A percentile compares a stretch with the other conserved stretches of the same genome.
Evolutionary conservation across 2,113 vertebrate species (phyloP).

Genomic region (Chlorodrepanis virens): DNA sequence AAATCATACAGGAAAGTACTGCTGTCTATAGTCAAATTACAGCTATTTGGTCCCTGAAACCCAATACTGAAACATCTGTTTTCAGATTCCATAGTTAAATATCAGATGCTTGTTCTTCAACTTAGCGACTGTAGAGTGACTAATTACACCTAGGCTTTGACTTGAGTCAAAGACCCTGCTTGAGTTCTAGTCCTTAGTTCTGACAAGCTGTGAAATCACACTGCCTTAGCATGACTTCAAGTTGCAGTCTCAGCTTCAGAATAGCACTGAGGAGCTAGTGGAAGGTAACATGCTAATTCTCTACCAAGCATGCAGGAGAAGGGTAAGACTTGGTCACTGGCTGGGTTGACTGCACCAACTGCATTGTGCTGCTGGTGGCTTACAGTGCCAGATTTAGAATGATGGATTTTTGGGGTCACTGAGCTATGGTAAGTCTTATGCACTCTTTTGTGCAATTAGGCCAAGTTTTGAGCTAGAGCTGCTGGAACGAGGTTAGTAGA

Average conservation of each 20-base stretch:
- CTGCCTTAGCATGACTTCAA: not conserved
- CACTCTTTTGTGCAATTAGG: not conserved
- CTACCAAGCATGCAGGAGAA: not conserved
- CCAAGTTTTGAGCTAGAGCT: not conserved
- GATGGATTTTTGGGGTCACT: rapidly evolving
- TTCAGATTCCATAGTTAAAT: not conserved
- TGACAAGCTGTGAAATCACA: not conserved
- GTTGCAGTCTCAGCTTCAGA: not conserved
- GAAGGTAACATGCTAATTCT: not conserved
- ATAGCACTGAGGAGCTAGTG: not conserved
- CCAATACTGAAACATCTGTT: not conserved
- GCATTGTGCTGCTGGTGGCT: not conserved
- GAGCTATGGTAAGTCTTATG: not conserved
- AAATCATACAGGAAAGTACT: not conserved
- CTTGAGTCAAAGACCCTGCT: not conserved
- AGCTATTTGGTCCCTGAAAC: not conserved
- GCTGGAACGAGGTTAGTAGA: not conserved
- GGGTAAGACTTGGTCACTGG: not conserved
- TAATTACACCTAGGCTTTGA: not conserved
- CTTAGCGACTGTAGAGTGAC: not conserved
- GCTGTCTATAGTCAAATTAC: not conserved
- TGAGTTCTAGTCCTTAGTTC: not conserved
- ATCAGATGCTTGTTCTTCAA: not conserved
- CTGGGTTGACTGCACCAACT: not conserved
- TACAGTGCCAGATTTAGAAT: not conserved